Evolutionary conservation across 1,140 invertebrate species (phyloP).

Genomic region (Euwallacea similis): DNA sequence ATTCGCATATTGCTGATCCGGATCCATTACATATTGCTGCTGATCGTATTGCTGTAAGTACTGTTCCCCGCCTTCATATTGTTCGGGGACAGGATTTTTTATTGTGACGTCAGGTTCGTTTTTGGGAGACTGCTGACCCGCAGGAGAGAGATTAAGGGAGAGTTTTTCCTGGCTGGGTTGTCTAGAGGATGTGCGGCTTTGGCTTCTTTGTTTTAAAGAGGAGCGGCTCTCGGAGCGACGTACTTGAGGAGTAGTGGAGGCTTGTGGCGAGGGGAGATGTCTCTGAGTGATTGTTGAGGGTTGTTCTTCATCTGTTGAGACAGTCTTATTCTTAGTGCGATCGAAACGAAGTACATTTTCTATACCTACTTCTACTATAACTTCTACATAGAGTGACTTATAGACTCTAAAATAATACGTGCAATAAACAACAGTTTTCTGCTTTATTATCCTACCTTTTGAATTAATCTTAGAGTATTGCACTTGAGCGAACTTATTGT

Average conservation of each 20-base stretch:
- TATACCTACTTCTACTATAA: constrained; percentile 37
- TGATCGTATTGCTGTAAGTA: constrained; percentile 34
- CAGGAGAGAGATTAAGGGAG: constrained; percentile 6
- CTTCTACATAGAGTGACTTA: too few relatives aligned
- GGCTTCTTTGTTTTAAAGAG: constrained; percentile 28
- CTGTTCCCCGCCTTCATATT: constrained; percentile 12
- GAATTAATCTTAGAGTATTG: constrained; percentile 39
- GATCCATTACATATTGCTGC: constrained; percentile 18
- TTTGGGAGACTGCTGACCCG: constrained; percentile 12
- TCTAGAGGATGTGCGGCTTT: constrained; percentile 21
- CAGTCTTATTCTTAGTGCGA: not conserved
- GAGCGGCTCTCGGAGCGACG: constrained; percentile 35
- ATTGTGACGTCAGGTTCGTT: constrained; percentile 14
- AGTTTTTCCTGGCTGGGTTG: constrained; percentile 36
- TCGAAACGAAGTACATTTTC: not conserved
- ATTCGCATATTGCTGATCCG: constrained; percentile 27
- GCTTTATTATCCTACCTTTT: too few relatives aligned
- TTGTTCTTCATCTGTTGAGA: constrained; percentile 40
- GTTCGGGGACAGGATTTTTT: constrained; percentile 11
- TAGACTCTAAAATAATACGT: too few relatives aligned
- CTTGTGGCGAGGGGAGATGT: constrained; percentile 33
- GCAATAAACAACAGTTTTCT: too few relatives aligned
- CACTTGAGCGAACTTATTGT: constrained; percentile 54
- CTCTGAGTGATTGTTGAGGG: constrained; percentile 40
- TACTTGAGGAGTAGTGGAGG: constrained; percentile 38